A percentile compares a stretch with the other conserved stretches of the same genome.
Evolutionary conservation across 2,113 vertebrate species (phyloP).

Genomic region (Rhizomys pruinosus): DNA sequence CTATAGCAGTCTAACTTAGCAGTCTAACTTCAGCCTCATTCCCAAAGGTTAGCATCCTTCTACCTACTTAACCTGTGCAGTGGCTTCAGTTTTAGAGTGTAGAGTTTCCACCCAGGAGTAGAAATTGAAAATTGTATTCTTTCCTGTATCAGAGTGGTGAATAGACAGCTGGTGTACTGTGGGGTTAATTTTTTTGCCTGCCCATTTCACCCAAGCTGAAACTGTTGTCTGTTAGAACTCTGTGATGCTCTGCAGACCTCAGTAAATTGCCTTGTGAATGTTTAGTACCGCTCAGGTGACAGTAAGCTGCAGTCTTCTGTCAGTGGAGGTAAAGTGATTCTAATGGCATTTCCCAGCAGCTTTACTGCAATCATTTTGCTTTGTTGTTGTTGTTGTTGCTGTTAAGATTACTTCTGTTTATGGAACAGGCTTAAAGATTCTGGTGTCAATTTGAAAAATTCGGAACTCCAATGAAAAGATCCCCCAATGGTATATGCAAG

Average conservation of each 20-base stretch:
- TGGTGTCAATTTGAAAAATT: neutral
- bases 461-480: neutral
- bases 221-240: slow-evolving; percentile 25
- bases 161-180: neutral
- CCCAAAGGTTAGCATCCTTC: slow-evolving; percentile 17
- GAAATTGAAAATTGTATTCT: slow-evolving; percentile 29
- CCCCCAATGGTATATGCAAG: neutral
- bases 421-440: slow-evolving; percentile 33
- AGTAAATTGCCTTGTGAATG: slow-evolving; percentile 59
- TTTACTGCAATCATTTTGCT: slow-evolving; percentile 28
- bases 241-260: slow-evolving; percentile 43
- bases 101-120: slow-evolving; percentile 29
- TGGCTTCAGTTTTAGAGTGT: slow-evolving; percentile 35
- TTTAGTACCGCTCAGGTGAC: slow-evolving; percentile 52
- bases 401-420: slow-evolving; percentile 33
- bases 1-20: neutral
- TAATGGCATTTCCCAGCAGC: slow-evolving; percentile 34
- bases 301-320: slow-evolving; percentile 41
- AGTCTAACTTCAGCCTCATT: neutral
- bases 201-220: slow-evolving; percentile 46
- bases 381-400: neutral
- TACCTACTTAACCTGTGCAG: neutral
- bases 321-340: neutral
- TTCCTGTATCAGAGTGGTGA: slow-evolving; percentile 22
- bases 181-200: slow-evolving; percentile 47